Base-by-base conservation (phyloP, 2,888 invertebrate species). In the Lysandra bellargus region DNA sequence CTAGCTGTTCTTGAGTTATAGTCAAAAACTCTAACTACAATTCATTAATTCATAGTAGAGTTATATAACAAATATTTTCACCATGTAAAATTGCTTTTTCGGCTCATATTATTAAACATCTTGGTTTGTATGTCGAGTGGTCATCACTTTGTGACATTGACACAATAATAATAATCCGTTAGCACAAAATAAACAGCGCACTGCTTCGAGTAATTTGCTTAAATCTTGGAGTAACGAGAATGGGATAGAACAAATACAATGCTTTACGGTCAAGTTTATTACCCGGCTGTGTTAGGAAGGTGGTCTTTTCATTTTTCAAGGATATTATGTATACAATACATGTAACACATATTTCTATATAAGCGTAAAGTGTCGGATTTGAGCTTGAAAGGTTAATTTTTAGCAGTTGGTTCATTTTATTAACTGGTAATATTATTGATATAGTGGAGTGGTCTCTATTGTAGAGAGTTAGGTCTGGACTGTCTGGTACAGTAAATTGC, bases 141-240 rank as follows among this genome's bases (percentile, higher is more conserved):
- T 30, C 64, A 61, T 7, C 61, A 64, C 64, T 1, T 30, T 64
- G 30, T 64, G 23, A 30, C 64, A 64, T 64, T 64, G 64, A 64
- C 64, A 64, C 30, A 30, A 30, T 30, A 30, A 64, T 64, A 64
- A 64, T 30, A 64, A 64, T 64, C 64, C 64, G 64, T 30, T 64
- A 64, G 30, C 64, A 30, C 64, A 64, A 30, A 30, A 64, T 64
- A 64, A 23, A 64, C 30, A 64, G 23, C 9, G 64, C 64, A 64
- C 64, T 64, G 64, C 30, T 23, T 64, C 64, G 23, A 64, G 64
- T 30, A 7, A 64, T 64, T 64, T 64, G 30, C 64, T 23, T 23
- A 64, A 64, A 64, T 9, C 30, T 64, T 64, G 64, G 30, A 64
- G 30, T 64, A 30, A 30, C 75, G 49, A 75, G 75, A 75, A 30